Percentiles rank a stretch among this genome's conserved stretches.
These are phyloP conservation scores for Hydrotaea diabolus DNA, from an alignment of 2,888 invertebrate species.

Conservation along the genomic window DNA sequence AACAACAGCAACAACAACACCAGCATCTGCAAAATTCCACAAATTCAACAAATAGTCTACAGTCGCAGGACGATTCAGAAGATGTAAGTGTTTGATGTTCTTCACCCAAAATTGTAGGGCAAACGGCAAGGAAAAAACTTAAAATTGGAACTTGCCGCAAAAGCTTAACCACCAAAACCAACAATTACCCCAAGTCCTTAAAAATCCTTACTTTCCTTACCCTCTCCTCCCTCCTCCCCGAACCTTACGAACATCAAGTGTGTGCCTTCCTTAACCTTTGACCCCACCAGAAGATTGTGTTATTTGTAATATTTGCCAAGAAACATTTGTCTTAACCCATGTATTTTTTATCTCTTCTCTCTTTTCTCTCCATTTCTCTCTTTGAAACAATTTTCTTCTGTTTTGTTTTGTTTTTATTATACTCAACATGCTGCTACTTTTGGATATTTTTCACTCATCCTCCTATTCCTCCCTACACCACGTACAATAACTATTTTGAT, in stretches of 20 bases:
- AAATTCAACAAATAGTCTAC: constrained; percentile 79
- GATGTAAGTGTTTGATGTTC: constrained; percentile 73
- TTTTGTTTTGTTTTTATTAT: constrained; percentile 26
- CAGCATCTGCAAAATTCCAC: constrained; percentile 74
- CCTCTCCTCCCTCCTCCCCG: not conserved
- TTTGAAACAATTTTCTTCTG: constrained; percentile 19
- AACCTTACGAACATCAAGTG: not conserved
- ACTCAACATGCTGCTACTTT: constrained; percentile 41
- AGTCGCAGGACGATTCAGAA: constrained; percentile 79
- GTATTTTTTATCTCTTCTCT: constrained; percentile 31
- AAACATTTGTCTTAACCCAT: constrained; percentile 23
- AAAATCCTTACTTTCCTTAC: not conserved
- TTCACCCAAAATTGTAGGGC: constrained; percentile 25
- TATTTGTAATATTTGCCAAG: constrained; percentile 25
- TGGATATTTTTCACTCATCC: constrained; percentile 37
- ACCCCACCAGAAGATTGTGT: constrained; percentile 11
- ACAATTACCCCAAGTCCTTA: not conserved
- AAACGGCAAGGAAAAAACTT: not conserved
- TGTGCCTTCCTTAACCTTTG: constrained; percentile 18
- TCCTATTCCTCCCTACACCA: not conserved
- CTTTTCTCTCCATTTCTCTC: constrained; percentile 15
- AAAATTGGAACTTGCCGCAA: constrained; percentile 35
- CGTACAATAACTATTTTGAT: not conserved
- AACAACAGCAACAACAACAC: constrained; percentile 73
- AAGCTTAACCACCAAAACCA: constrained; percentile 18